Evolutionary conservation across 2,888 invertebrate species (phyloP).

Genomic region (Dryomyza anilis): DNA sequence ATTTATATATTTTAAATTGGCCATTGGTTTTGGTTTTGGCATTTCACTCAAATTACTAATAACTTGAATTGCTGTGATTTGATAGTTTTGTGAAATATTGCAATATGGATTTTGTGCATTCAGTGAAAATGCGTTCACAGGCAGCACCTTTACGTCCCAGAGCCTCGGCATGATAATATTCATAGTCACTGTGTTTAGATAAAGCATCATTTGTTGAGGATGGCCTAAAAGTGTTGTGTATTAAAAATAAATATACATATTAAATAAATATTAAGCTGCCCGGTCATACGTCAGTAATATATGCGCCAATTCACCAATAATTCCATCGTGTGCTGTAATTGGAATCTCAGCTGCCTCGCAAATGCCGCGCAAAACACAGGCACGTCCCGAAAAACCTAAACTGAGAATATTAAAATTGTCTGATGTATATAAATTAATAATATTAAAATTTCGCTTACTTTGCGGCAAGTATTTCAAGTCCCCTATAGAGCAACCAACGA

Average conservation of each 20-base stretch:
- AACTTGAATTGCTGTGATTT: too few relatives aligned
- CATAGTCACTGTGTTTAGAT: conserved; percentile 69
- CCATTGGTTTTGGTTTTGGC: too few relatives aligned
- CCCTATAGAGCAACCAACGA: conserved; percentile 31
- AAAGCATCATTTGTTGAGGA: conserved; percentile 69
- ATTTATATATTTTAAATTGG: too few relatives aligned
- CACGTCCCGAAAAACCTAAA: conserved; percentile 69
- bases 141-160: conserved; percentile 62
- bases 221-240: conserved; percentile 62
- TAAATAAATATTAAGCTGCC: not conserved
- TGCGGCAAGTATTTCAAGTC: conserved; percentile 2
- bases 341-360: conserved; percentile 74
- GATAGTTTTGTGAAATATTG: conserved; percentile 40
- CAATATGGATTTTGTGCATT: conserved; percentile 48
- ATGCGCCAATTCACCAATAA: conserved; percentile 75
- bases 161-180: conserved; percentile 73
- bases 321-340: conserved; percentile 70
- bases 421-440: not conserved
- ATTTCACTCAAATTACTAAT: too few relatives aligned
- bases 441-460: not conserved
- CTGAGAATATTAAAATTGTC: conserved; percentile 51
- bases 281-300: conserved; percentile 70
- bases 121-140: conserved; percentile 45
- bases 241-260: too few relatives aligned
- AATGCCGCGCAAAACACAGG: conserved; percentile 73